phyloP scores from a whole-genome alignment of 2,797 vertebrate genomes.

The Etheostoma nigrum region DNA sequence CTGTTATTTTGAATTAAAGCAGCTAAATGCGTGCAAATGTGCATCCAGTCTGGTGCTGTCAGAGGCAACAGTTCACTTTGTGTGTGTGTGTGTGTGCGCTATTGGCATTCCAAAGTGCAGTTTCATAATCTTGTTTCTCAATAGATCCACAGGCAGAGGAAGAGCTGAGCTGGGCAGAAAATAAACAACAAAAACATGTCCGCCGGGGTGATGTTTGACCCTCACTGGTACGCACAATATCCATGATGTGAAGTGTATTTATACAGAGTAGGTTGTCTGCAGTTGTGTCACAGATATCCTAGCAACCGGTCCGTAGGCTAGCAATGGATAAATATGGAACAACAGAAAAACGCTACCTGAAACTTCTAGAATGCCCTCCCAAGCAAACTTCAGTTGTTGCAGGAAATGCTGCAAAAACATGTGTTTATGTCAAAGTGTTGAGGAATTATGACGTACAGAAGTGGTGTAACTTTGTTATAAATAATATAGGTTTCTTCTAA shows the following conservation, averaged over 20 bases:
- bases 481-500: too few relatives aligned
- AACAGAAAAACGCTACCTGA: neutral
- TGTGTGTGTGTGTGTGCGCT: conserved; percentile 9
- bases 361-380: neutral
- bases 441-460: too few relatives aligned
- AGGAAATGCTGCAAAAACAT: neutral
- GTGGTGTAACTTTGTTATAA: too few relatives aligned
- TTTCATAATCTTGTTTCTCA: conserved; percentile 68
- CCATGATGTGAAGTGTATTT: conserved; percentile 37
- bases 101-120: conserved; percentile 12
- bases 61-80: neutral
- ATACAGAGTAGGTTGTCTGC: conserved; percentile 8
- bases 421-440: too few relatives aligned
- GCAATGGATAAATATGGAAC: conserved; percentile 19
- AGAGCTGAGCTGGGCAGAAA: conserved; percentile 34
- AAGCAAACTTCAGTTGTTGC: neutral
- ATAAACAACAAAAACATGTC: conserved; percentile 20
- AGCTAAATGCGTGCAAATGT: conserved; percentile 29
- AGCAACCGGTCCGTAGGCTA: conserved; percentile 51
- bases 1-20: neutral
- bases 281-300: conserved; percentile 47
- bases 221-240: conserved; percentile 2
- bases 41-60: conserved; percentile 22
- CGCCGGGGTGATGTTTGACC: neutral
- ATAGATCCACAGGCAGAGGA: conserved; percentile 53